Evolutionary conservation across 1,140 invertebrate species (phyloP).

Genomic region (Caenorhabditis elegans): DNA sequence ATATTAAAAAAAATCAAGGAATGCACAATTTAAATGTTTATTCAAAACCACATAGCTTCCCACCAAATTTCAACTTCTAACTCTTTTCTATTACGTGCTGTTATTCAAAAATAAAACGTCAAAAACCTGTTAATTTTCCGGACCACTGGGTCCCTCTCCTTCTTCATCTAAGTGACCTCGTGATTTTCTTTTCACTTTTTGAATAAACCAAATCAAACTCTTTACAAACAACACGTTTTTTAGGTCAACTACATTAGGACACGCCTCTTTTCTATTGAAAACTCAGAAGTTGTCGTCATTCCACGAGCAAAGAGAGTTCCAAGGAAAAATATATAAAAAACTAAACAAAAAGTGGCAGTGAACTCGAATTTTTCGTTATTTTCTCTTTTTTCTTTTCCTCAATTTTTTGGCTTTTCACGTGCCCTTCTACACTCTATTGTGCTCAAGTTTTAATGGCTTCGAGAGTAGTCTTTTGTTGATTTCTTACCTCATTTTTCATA

Average conservation of each 20-base stretch:
- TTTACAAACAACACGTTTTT: background rate
- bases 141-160: background rate
- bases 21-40: too few species aligned
- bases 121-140: background rate
- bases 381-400: background rate
- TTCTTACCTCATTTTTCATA: too few species aligned
- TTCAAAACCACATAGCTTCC: too few species aligned
- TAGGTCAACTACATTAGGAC: background rate
- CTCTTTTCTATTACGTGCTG: background rate
- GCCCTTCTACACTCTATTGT: background rate
- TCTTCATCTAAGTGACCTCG: constrained; percentile 7
- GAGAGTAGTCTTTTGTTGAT: background rate
- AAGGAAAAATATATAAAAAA: background rate
- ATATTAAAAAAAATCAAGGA: too few species aligned
- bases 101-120: constrained; percentile 11
- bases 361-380: background rate
- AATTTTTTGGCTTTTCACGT: background rate
- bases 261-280: background rate
- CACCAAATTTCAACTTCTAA: background rate
- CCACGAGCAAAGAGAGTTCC: background rate
- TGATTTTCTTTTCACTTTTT: background rate
- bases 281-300: background rate
- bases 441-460: background rate
- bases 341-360: too few species aligned
- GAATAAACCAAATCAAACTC: background rate